Conservation (phyloP, 2,113 vertebrate genomes). For the Odocoileus hemionus region DNA sequence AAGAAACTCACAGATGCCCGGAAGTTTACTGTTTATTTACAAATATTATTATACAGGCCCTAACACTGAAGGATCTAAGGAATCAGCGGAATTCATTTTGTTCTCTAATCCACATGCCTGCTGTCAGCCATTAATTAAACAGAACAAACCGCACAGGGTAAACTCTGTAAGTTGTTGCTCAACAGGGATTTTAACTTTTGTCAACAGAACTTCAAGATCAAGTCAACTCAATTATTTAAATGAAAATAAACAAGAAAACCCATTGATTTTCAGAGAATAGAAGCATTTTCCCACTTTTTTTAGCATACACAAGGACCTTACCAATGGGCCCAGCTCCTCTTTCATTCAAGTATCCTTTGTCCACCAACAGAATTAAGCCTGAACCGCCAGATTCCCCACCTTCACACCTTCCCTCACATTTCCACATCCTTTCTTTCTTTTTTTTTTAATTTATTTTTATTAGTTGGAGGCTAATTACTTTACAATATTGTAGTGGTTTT, state of each 20-base stretch:
- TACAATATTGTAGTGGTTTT: no score
- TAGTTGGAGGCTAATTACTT: no score
- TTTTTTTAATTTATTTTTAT: no score
- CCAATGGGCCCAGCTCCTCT: not conserved
- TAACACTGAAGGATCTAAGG: not conserved
- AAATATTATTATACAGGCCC: not conserved
- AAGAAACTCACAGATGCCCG: not conserved
- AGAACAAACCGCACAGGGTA: not conserved
- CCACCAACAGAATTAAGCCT: not conserved
- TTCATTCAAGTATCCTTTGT: not conserved
- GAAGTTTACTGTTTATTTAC: not conserved
- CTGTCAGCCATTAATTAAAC: not conserved
- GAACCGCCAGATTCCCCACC: fast-evolving
- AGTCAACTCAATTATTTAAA: not conserved
- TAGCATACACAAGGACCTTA: not conserved
- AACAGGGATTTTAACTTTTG: not conserved
- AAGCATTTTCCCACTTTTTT: not conserved
- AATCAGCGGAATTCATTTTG: not conserved
- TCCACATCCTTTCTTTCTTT: not conserved
- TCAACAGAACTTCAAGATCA: not conserved
- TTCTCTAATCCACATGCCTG: not conserved
- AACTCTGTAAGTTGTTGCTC: not conserved
- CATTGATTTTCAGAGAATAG: not conserved
- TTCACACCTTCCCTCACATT: not conserved
- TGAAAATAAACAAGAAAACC: not conserved